Evolutionary conservation across 2,113 vertebrate species (phyloP), one percentile per base, ranked within the genome.

Genomic region (Vidua chalybeata): DNA sequence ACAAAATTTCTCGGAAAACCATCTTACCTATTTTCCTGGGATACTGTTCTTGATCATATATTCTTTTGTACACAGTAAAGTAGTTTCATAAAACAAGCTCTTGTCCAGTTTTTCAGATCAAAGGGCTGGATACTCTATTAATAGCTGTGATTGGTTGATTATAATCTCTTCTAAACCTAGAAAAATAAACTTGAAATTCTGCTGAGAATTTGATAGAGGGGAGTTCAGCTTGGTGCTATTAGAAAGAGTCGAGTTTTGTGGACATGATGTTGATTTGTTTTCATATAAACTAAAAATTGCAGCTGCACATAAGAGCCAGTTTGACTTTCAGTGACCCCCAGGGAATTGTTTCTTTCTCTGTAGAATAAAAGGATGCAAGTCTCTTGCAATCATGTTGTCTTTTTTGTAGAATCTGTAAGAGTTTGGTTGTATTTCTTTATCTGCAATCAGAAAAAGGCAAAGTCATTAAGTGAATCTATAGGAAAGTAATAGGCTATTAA

Each of bases 401-500:
- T 82, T 87, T 84, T 69, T 81, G 45, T 52, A 88, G 56, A n/a
- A 37, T 92, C 33, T 59, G 4, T 58, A 33, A 86, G 52, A 91
- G 23, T 89, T 95, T 83, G 43, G n/a, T 84, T 89, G 20, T 66
- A 58, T 84, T 87, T 92, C 55, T 85, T 51, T 72, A 67, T 35
- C 46, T 67, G 21, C 10, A 55, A 35, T 67, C 4, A 62, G 51
- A 75, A 81, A 93, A 84, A 64, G 19, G 13, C 26, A 69, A 93
- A 93, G 62, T 37, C 21, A 62, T 61, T 78, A 63, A 66, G 31
- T 45, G 41, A 79, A 87, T 95, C 87, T 95, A 90, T 83, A 78
- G 85, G 61, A 90, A 88, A 93, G 63, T 96, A 94, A 84, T 45
- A 54, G 59, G 51, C 88, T 98, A 96, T 98, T 98, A 97, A 98